These are phyloP conservation scores for Epiblema foenella DNA, from an alignment of 2,888 invertebrate species.

Conservation along the genomic window DNA sequence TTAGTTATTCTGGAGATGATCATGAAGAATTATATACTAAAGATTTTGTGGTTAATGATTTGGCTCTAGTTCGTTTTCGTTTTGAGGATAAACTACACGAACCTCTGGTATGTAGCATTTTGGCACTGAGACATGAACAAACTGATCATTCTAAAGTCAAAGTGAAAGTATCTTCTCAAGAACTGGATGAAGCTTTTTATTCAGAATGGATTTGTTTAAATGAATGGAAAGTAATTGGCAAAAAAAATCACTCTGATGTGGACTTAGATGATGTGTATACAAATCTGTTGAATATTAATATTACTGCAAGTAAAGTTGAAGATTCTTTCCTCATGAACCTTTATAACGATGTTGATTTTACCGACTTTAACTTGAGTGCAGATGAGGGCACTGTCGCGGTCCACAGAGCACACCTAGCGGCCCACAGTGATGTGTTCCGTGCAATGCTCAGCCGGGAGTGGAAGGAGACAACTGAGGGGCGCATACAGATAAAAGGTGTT, in stretches of 20 bases:
- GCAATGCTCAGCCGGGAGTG: conserved; percentile 5
- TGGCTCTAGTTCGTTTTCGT: background rate
- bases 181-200: conserved; percentile 1
- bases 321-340: background rate
- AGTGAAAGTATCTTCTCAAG: conserved; percentile 13
- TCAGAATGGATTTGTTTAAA: conserved; percentile 1
- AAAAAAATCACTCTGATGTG: background rate
- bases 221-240: background rate
- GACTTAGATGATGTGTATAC: background rate
- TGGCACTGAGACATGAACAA: background rate
- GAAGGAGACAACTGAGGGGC: conserved; percentile 12
- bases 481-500: background rate
- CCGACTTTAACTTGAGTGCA: conserved; percentile 2
- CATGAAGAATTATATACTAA: background rate
- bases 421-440: conserved; percentile 9
- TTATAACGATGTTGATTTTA: conserved; percentile 7
- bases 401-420: conserved; percentile 8
- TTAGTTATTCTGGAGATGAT: background rate
- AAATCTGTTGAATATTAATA: background rate
- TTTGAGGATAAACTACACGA: background rate
- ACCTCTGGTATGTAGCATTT: background rate
- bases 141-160: background rate
- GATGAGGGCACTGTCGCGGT: background rate
- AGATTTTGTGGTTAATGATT: background rate
- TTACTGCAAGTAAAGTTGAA: conserved; percentile 4